phyloP scores from a whole-genome alignment of 2,888 invertebrate genomes.

The Galerucella calmariensis region DNA sequence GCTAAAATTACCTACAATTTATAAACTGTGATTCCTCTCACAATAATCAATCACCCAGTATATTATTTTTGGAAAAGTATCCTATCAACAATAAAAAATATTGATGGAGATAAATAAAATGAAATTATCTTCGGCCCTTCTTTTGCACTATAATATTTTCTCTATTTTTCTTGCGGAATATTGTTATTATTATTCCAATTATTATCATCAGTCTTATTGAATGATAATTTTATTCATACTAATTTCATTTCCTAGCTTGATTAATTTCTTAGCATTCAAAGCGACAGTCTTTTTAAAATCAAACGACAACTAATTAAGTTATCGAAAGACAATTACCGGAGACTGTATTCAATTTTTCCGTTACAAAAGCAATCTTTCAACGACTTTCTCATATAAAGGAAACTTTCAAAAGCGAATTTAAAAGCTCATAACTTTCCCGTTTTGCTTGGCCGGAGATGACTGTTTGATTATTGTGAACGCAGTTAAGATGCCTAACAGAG shows the following conservation, averaged over 20 bases:
- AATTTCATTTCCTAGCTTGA: background rate
- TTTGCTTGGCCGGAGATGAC: slow-evolving; percentile 13
- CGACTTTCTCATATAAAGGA: slow-evolving; percentile 39
- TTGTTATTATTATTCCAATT: too few species aligned
- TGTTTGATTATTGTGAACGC: slow-evolving; percentile 20
- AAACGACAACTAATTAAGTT: slow-evolving; percentile 41
- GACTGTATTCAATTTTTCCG: slow-evolving; percentile 41
- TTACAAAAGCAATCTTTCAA: slow-evolving; percentile 43
- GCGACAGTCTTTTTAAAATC: slow-evolving; percentile 20
- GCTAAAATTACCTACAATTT: too few species aligned
- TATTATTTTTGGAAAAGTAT: too few species aligned
- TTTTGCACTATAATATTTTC: too few species aligned
- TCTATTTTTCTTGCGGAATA: too few species aligned
- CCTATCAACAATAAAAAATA: too few species aligned
- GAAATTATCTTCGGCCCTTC: too few species aligned
- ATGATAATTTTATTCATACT: too few species aligned
- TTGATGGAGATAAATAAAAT: too few species aligned
- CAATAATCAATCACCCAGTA: too few species aligned
- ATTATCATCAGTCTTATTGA: too few species aligned
- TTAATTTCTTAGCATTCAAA: slow-evolving; percentile 7
- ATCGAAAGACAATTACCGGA: slow-evolving; percentile 38
- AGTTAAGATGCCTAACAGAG: slow-evolving; percentile 10
- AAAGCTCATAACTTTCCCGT: slow-evolving; percentile 7
- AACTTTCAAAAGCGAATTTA: slow-evolving; percentile 32
- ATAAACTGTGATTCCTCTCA: too few species aligned